Evolutionary conservation across 2,888 invertebrate genomes (phyloP).

Genomic region (Taenaris catops): DNA sequence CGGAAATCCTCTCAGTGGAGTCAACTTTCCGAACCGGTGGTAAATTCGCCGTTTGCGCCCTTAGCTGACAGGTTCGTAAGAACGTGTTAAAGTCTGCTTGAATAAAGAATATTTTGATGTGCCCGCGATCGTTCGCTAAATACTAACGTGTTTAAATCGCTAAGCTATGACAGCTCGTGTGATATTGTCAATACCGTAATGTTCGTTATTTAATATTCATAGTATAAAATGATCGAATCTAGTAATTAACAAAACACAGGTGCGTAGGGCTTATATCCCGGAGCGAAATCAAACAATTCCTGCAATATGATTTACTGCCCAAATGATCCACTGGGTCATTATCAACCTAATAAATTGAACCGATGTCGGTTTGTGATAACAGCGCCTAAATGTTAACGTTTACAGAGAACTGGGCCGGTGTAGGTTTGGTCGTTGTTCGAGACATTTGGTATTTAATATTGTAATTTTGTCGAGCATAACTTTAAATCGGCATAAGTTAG

Average conservation of each 20-base stretch:
- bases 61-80: too few relatives aligned
- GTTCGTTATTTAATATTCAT: too few relatives aligned
- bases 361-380: conserved; percentile 16
- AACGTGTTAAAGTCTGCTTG: too few relatives aligned
- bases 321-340: conserved; percentile 23
- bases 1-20: too few relatives aligned
- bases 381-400: conserved; percentile 22
- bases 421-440: conserved; percentile 12
- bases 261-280: conserved; percentile 14
- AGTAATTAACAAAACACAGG: conserved; percentile 15
- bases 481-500: conserved; percentile 10
- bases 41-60: too few relatives aligned
- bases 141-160: too few relatives aligned
- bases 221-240: conserved; percentile 1
- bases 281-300: conserved; percentile 15
- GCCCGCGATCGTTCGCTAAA: too few relatives aligned
- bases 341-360: conserved; percentile 22
- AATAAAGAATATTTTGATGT: too few relatives aligned
- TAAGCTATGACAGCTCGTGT: too few relatives aligned
- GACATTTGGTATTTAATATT: conserved; percentile 15
- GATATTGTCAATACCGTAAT: too few relatives aligned
- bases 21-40: too few relatives aligned
- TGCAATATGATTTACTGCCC: conserved; percentile 21
- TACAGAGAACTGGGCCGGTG: conserved; percentile 13
- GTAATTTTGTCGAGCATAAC: conserved; percentile 11